phyloP scores from a whole-genome alignment of 2,888 invertebrate genomes.

The Drosophila phalerata region DNA sequence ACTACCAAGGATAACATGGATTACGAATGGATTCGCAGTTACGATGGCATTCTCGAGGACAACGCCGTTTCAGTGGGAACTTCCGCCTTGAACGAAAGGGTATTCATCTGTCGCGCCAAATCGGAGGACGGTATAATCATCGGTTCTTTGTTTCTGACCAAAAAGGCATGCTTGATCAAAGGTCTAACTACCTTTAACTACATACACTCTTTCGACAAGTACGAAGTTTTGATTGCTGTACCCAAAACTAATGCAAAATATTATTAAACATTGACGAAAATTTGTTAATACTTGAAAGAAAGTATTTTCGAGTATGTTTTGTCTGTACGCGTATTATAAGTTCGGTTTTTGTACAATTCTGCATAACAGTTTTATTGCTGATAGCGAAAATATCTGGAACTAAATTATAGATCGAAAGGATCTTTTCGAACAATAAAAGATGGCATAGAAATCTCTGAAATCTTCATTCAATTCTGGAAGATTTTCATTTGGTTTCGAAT shows the following conservation, averaged over 20 bases:
- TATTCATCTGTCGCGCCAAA: constrained; percentile 47
- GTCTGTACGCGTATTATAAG: not conserved
- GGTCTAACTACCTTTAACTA: constrained; percentile 12
- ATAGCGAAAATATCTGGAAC: no score
- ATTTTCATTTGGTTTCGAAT: no score
- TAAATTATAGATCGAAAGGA: no score
- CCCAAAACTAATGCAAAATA: not conserved
- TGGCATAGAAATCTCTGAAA: no score
- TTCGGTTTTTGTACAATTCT: no score
- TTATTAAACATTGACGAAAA: not conserved
- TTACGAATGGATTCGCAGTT: constrained; percentile 55
- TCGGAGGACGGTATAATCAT: constrained; percentile 44
- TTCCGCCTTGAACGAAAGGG: constrained; percentile 43
- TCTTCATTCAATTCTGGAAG: no score
- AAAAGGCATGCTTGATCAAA: constrained; percentile 45
- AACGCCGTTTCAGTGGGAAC: constrained; percentile 55
- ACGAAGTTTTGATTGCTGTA: constrained; percentile 50
- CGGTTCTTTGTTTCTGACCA: constrained; percentile 44
- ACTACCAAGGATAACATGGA: constrained; percentile 18
- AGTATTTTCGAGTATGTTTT: not conserved
- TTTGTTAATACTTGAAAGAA: not conserved
- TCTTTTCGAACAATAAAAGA: no score
- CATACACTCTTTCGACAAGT: constrained; percentile 48
- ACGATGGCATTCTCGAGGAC: constrained; percentile 49
- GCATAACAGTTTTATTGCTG: no score